These are phyloP conservation scores for Stictocephala bisonia DNA, from an alignment of 2,888 invertebrate genomes.

Conservation along the genomic window DNA sequence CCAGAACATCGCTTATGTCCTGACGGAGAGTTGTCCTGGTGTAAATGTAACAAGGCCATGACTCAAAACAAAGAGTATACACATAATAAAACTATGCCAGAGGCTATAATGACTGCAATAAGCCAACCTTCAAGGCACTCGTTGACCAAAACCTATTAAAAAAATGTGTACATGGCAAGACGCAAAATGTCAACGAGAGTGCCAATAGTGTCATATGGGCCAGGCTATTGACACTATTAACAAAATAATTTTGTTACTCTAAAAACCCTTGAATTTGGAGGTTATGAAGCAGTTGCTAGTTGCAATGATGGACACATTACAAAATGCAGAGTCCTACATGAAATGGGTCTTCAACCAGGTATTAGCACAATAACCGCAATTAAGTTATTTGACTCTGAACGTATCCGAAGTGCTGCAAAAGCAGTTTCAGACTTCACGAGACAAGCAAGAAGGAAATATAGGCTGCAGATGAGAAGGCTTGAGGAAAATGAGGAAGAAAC, in stretches of 20 bases:
- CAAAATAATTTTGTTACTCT: neutral
- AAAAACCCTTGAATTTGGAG: neutral
- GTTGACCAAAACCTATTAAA: too few relatives aligned
- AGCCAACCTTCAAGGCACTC: too few relatives aligned
- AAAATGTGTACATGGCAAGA: too few relatives aligned
- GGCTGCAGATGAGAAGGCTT: neutral
- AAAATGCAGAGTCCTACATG: too few relatives aligned
- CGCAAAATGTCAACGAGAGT: neutral
- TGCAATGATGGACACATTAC: neutral
- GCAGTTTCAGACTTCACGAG: neutral
- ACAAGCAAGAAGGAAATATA: too few relatives aligned
- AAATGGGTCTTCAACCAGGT: neutral
- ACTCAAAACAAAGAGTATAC: too few relatives aligned
- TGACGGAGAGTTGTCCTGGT: too few relatives aligned
- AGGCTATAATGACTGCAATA: too few relatives aligned
- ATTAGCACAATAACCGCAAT: neutral
- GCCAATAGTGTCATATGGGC: neutral
- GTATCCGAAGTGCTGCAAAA: neutral
- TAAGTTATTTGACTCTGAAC: neutral
- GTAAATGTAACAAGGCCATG: too few relatives aligned
- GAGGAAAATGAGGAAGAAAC: conserved; percentile 15
- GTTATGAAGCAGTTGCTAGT: neutral
- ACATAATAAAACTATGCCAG: too few relatives aligned
- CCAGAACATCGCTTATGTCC: too few relatives aligned
- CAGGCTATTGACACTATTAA: too few relatives aligned